Conservation (phyloP, 2,113 vertebrate species). For the Psittacus erithacus region DNA sequence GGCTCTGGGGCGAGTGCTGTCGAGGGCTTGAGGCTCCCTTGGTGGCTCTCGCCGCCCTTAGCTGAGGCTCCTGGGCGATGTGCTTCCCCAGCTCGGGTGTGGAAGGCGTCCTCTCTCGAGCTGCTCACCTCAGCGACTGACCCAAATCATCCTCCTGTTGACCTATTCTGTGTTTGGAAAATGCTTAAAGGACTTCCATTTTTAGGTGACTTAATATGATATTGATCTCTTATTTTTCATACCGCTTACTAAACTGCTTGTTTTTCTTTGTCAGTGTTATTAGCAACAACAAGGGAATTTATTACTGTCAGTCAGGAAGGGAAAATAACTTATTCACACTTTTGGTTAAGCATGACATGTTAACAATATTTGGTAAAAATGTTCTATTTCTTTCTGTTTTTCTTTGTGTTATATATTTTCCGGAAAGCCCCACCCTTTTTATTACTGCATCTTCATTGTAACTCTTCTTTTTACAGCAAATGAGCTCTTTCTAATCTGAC, state of each 20-base stretch:
- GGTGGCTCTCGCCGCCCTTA: no score
- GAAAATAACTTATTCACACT: not conserved
- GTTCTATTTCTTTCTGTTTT: not conserved
- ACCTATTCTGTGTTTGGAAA: not conserved
- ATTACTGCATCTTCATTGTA: not conserved
- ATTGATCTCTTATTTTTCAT: slow-evolving; percentile 26
- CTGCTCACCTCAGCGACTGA: no score
- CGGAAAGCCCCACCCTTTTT: not conserved
- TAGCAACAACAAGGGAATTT: not conserved
- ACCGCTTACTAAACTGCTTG: not conserved
- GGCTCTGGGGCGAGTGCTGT: no score
- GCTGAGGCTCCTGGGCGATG: no score
- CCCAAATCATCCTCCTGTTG: not conserved
- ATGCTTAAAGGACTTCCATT: not conserved
- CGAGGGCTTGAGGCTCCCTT: no score
- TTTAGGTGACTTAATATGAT: not conserved
- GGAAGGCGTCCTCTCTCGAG: no score
- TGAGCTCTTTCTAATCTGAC: not conserved
- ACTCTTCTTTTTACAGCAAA: not conserved
- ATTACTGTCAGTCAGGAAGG: not conserved
- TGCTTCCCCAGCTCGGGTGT: no score
- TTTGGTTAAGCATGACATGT: not conserved
- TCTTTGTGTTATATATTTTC: not conserved
- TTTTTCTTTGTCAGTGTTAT: not conserved
- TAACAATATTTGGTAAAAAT: not conserved